Base-by-base conservation (phyloP, 2,888 invertebrate species). In the Andrena minutula region DNA sequence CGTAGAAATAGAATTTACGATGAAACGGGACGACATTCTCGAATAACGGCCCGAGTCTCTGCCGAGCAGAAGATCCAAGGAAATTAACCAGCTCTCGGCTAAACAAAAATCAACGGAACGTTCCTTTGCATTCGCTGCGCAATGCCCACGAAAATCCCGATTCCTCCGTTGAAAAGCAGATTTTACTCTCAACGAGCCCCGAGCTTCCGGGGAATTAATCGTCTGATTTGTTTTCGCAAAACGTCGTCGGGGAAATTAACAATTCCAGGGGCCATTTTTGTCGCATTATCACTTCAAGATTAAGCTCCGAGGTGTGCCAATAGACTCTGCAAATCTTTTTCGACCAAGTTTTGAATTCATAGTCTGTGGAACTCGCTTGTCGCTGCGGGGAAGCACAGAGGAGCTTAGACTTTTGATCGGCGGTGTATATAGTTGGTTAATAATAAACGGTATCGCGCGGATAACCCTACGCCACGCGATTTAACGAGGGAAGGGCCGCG, bases 1-100 rank as follows among this genome's bases (percentile, higher is more conserved):
- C 61, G 63, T 32, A n/a, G 28, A 53, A 76, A 76, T 64, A 63
- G 53, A 63, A 75, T 78, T 75, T 68, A 75, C 68, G 53, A 20
- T 28, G 53, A 63, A 63, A 69, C 32, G 23, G 7, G 30, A 23
- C 53, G 32, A 49, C 26, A 51, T 23, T 32, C 30, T 20, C 63
- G 16, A 26, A 23, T 35, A 49, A 49, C 8, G 26, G 28, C 2
- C 47, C 64, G 60, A 12, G 4, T 41, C 41, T 7, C 20, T 2
- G 10, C 16, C 23, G 23, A 1, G 53, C 53, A 10, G 23, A 56
- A 4, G 26, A 56, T 56, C 32, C 66, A 20, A 23, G 5, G 5
- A 47, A 60, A 66, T 74, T 65, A 73, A 72, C 47, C 23, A 49
- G 20, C 30, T 61, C 23, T 30, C 30, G 10, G 51, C 12, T 49